Evolutionary conservation across 2,113 vertebrate genomes (phyloP).

Genomic region (Apodemus sylvaticus): DNA sequence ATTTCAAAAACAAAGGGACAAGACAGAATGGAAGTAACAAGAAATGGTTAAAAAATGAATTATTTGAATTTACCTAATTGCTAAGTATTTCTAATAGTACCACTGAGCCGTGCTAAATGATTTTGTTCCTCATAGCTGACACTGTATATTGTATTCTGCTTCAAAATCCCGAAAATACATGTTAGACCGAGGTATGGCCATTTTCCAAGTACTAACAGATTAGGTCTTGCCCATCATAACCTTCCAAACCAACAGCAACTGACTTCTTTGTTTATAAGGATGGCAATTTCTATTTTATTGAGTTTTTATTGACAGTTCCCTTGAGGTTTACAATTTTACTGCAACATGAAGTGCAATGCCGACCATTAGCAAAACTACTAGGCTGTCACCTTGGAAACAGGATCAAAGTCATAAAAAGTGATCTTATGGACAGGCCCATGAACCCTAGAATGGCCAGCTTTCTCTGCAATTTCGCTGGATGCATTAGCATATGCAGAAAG

Average conservation of each 20-base stretch:
- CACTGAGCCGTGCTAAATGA: not conserved
- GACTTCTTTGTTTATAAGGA: not conserved
- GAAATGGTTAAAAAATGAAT: not conserved
- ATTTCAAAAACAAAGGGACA: not conserved
- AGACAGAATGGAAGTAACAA: not conserved
- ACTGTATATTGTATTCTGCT: not conserved
- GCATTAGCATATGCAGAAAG: not conserved
- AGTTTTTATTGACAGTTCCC: not conserved
- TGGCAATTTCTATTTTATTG: not conserved
- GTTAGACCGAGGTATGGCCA: not conserved
- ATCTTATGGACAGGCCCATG: not conserved
- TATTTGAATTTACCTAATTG: not conserved
- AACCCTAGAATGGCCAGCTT: not conserved
- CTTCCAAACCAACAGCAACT: not conserved
- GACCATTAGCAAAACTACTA: not conserved
- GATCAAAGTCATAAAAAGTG: constrained; percentile 26
- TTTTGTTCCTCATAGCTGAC: not conserved
- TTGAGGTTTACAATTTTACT: not conserved
- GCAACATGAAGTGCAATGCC: not conserved
- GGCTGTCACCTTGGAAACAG: not conserved
- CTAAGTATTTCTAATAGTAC: not conserved
- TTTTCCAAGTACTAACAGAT: not conserved
- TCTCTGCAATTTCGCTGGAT: not conserved
- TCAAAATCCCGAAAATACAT: not conserved
- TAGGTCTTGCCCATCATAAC: not conserved